These are phyloP conservation scores for Bungarus multicinctus DNA, from an alignment of 2,113 vertebrate genomes.

Conservation along the genomic window DNA sequence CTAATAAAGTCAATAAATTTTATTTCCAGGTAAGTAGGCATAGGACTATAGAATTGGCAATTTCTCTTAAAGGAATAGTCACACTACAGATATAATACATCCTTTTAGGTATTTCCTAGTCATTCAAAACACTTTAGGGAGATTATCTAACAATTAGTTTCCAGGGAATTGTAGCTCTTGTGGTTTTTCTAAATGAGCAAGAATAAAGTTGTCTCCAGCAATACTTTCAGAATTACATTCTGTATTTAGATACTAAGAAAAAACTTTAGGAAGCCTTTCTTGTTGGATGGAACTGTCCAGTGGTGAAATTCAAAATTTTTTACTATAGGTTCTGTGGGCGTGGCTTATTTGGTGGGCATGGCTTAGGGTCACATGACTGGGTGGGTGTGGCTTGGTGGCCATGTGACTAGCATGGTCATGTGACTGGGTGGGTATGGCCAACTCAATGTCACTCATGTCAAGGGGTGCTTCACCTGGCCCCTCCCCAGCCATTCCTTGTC, in stretches of 20 bases:
- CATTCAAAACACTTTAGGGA: neutral
- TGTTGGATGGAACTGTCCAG: neutral
- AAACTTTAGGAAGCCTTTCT: neutral
- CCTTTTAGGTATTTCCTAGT: neutral
- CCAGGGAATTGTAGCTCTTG: neutral
- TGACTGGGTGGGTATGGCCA: too few species aligned
- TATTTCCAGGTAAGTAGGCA: neutral
- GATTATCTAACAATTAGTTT: neutral
- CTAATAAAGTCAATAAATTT: neutral
- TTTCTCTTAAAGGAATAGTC: neutral
- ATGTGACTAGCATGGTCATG: too few species aligned
- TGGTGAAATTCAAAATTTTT: too few species aligned
- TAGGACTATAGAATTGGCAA: neutral
- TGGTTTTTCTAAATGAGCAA: neutral
- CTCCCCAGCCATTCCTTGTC: too few species aligned
- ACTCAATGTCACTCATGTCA: too few species aligned
- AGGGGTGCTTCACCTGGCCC: too few species aligned
- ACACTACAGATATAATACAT: neutral
- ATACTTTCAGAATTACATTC: neutral
- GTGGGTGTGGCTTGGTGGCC: too few species aligned
- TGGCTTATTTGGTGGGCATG: too few species aligned
- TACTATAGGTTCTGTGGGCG: too few species aligned
- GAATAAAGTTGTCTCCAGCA: neutral
- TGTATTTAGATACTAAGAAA: neutral
- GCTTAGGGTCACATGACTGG: too few species aligned